phyloP scores from a whole-genome alignment of 2,113 vertebrate genomes.

The Turdus rufiventris region DNA sequence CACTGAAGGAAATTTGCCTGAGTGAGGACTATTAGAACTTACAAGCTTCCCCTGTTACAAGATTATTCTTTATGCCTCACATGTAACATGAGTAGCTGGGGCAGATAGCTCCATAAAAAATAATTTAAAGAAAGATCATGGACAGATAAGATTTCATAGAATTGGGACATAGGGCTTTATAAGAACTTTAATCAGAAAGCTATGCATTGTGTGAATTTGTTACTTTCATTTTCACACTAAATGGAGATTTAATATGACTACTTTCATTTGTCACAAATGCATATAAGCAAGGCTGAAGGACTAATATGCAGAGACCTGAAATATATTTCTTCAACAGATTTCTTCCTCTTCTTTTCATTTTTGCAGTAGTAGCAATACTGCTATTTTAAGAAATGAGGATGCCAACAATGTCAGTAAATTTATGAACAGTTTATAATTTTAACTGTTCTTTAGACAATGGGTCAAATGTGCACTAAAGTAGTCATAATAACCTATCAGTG shows the following conservation, averaged over 20 bases:
- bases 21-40: neutral
- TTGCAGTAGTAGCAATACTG: neutral
- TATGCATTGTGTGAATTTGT: slow-evolving; percentile 32
- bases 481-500: slow-evolving; percentile 70
- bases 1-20: neutral
- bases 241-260: slow-evolving; percentile 46
- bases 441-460: slow-evolving; percentile 59
- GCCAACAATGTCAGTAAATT: slow-evolving; percentile 54
- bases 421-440: slow-evolving; percentile 66
- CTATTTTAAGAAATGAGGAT: slow-evolving; percentile 63
- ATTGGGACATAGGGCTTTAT: neutral
- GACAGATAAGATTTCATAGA: slow-evolving; percentile 12
- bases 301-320: slow-evolving; percentile 34
- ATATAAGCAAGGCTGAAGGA: slow-evolving; percentile 31
- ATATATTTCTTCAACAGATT: slow-evolving; percentile 2
- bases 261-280: slow-evolving; percentile 43
- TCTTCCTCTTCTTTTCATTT: neutral
- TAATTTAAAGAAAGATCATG: neutral
- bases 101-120: slow-evolving; percentile 30
- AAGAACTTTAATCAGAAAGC: slow-evolving; percentile 16
- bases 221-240: slow-evolving; percentile 42
- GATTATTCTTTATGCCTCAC: neutral
- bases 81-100: neutral
- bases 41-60: neutral
- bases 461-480: slow-evolving; percentile 57